Conservation (phyloP, 2,888 invertebrate species). For the Anticlea derivata region DNA sequence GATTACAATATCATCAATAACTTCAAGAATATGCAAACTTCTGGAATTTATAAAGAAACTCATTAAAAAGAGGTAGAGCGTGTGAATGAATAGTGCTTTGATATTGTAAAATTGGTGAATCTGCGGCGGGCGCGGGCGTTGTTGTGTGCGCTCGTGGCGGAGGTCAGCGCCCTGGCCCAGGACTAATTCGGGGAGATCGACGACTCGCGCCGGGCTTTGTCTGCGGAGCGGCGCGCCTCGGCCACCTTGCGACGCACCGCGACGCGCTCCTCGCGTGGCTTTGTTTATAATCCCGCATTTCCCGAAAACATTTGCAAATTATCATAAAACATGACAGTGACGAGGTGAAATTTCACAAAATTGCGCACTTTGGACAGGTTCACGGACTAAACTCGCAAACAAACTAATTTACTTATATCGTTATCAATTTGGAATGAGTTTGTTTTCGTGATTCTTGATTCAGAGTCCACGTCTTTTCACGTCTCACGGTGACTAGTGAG, state of each 20-base stretch:
- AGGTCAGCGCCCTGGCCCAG: constrained; percentile 81
- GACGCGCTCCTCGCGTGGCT: constrained; percentile 55
- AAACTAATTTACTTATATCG: constrained; percentile 10
- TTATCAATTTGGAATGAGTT: constrained; percentile 21
- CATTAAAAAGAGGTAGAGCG: constrained; percentile 9
- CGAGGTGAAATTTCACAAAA: constrained; percentile 33
- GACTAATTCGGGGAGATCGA: constrained; percentile 83
- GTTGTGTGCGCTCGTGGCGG: constrained; percentile 55
- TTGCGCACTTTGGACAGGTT: constrained; percentile 30
- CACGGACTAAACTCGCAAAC: constrained; percentile 33
- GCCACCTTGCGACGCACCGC: constrained; percentile 21
- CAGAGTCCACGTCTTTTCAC: too few relatives aligned
- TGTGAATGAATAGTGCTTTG: constrained; percentile 24
- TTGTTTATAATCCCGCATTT: constrained; percentile 49
- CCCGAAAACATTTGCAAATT: constrained; percentile 44
- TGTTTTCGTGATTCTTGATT: constrained; percentile 33
- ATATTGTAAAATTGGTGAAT: constrained; percentile 31
- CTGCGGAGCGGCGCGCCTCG: constrained; percentile 57
- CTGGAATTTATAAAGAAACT: constrained; percentile 9
- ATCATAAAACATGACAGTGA: constrained; percentile 44
- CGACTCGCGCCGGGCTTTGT: constrained; percentile 79
- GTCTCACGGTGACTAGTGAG: too few relatives aligned
- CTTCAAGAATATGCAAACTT: not conserved
- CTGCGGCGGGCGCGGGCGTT: constrained; percentile 44
- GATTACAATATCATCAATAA: not conserved